Evolutionary conservation across 1,140 invertebrate genomes (phyloP), one percentile per base, ranked within the genome.

Genomic region (Diorhabda sublineata): DNA sequence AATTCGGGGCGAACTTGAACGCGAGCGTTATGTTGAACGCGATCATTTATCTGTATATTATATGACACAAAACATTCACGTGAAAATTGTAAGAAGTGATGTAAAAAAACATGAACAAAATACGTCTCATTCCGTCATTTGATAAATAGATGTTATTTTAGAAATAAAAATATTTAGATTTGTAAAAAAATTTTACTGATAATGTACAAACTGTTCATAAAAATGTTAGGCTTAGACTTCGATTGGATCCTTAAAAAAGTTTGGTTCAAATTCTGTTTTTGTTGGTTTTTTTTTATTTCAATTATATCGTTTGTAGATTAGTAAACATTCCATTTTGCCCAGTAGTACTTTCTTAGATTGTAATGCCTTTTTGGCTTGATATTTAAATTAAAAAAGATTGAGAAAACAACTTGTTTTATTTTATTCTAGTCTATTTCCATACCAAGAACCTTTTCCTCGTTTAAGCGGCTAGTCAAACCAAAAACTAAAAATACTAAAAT

Each of bases 171-270:
- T 64, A 64, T 5, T 61, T 61, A 11, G 64, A 65, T 65, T 57
- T 61, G 58, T 61, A 60, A 42, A 61, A 61, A 67, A 67, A 7
- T 5, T 61, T 67, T 8, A 67, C 47, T 61, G 59, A 64, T 7
- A 45, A 45, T 67, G 66, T 67, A 67, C 66, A 67, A 67, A 60
- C 60, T 67, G 66, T 67, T 60, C 47, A 67, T 67, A 65, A 9
- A 62, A 41, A 57, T 65, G 64, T 65, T 65, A 65, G 64, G 6
- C 45, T 44, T 52, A 52, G n/a, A 52, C 47, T 52, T 52, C 6
- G n/a, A 52, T 52, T 8, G 47, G 47, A n/a, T 52, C 45, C 8
- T 52, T 6, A 52, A n/a, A 52, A 52, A 8, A n/a, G 47, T 52
- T 52, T 52, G n/a, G 47, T 52, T 52, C 6, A 52, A 52, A 52